A percentile compares a stretch with the other conserved stretches of the same genome.
Evolutionary conservation across 2,888 invertebrate species (phyloP).

Genomic region (Yponomeuta malinellus): DNA sequence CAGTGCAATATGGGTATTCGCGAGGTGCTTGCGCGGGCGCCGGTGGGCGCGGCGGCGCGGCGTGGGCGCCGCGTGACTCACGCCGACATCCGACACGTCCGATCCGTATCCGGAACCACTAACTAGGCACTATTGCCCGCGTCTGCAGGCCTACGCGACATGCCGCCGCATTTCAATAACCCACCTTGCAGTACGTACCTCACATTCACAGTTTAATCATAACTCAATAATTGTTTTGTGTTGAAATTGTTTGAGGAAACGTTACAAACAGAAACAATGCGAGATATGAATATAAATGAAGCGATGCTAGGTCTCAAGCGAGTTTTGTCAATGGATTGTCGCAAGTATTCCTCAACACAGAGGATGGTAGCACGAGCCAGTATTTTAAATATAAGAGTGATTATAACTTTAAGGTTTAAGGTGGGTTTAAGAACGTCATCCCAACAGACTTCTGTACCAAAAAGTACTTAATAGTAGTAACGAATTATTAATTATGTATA

Average conservation of each 20-base stretch:
- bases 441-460: background rate
- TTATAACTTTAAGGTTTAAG: no score
- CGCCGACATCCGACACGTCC: slow-evolving; percentile 77
- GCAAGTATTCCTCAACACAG: no score
- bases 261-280: background rate
- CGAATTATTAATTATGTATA: background rate
- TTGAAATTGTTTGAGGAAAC: slow-evolving; percentile 8
- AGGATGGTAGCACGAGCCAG: no score
- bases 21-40: slow-evolving; percentile 24
- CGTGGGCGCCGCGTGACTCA: slow-evolving; percentile 71
- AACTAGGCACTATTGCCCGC: slow-evolving; percentile 62
- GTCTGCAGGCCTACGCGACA: slow-evolving; percentile 55
- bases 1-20: slow-evolving; percentile 10
- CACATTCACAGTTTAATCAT: slow-evolving; percentile 26
- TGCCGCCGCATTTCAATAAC: slow-evolving; percentile 48
- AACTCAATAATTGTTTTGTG: slow-evolving; percentile 7
- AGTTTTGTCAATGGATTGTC: no score
- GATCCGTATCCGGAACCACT: slow-evolving; percentile 74
- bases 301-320: no score
- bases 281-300: background rate
- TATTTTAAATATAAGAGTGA: no score
- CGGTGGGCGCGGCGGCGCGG: slow-evolving; percentile 27
- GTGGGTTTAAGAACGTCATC: background rate
- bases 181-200: slow-evolving; percentile 26
- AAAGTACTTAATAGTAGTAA: background rate